Conservation (phyloP, 2,113 vertebrate genomes). For the Oncorhynchus gorbuscha region DNA sequence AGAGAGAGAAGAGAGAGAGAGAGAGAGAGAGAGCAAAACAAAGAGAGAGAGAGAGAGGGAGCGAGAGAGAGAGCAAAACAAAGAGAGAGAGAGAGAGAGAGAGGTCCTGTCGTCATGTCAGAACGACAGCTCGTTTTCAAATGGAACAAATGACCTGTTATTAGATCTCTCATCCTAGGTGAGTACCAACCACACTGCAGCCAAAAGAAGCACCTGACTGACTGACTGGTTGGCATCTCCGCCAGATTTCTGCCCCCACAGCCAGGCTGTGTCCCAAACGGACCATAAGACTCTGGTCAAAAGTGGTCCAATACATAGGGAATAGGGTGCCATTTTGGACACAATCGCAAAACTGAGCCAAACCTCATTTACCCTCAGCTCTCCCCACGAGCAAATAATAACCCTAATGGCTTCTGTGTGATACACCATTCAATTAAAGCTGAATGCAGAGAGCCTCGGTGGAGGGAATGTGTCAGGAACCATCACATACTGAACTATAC, state of each 20-base stretch:
- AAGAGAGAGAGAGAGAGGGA: no score
- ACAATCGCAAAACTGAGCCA: conserved; percentile 49
- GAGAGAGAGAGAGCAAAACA: no score
- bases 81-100: no score
- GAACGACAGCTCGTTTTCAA: conserved; percentile 42
- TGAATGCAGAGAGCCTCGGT: conserved; percentile 73
- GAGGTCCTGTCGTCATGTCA: neutral
- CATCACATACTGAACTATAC: conserved; percentile 13
- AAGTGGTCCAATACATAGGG: no score
- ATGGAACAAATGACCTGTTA: conserved; percentile 55
- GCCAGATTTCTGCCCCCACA: conserved; percentile 39
- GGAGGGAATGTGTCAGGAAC: conserved; percentile 62
- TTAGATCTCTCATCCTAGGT: conserved; percentile 59
- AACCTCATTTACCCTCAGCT: conserved; percentile 65
- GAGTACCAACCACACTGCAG: conserved; percentile 36
- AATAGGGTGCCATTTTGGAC: conserved; percentile 10
- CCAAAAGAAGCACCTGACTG: conserved; percentile 19
- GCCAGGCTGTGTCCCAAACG: neutral
- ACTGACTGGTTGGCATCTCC: conserved; percentile 15
- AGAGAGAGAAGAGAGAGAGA: no score
- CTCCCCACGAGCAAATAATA: conserved; percentile 76
- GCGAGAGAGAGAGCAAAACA: no score
- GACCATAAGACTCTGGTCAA: no score
- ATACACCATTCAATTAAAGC: conserved; percentile 79
- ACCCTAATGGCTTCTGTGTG: conserved; percentile 79